Percentiles rank a stretch among this genome's conserved stretches.
phyloP scores from a whole-genome alignment of 2,113 vertebrate species.

The Upupa epops region DNA sequence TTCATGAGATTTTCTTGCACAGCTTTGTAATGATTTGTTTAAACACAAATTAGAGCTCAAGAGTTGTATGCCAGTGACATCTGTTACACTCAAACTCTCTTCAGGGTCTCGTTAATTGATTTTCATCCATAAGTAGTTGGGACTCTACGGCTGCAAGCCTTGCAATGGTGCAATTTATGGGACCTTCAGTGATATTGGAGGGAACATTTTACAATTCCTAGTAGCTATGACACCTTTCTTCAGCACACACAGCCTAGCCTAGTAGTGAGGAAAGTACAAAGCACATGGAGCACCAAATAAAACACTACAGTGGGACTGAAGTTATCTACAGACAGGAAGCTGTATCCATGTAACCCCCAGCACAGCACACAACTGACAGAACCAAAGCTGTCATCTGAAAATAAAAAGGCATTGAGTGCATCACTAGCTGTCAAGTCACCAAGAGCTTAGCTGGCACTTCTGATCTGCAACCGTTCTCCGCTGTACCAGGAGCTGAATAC shows the following conservation, averaged over 20 bases:
- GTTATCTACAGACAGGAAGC: background rate
- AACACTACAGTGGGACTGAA: background rate
- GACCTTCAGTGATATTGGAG: background rate
- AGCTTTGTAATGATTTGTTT: background rate
- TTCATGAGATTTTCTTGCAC: background rate
- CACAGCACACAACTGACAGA: background rate
- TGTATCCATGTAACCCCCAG: background rate
- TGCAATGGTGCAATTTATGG: background rate
- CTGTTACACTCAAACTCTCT: background rate
- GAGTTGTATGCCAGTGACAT: background rate
- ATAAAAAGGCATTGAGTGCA: background rate
- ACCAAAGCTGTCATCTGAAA: background rate
- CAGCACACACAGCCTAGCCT: background rate
- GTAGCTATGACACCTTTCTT: background rate
- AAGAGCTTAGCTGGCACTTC: fast-evolving
- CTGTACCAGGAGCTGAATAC: background rate
- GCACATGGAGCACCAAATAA: background rate
- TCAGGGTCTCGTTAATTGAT: background rate
- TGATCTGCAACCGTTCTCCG: background rate
- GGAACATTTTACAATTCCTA: background rate
- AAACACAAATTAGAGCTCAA: background rate
- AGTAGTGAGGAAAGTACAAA: background rate
- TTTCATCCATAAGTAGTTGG: background rate
- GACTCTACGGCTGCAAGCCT: background rate
- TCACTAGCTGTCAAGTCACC: background rate